These are phyloP conservation scores for Hipposideros larvatus DNA, from an alignment of 2,797 vertebrate genomes.

Conservation along the genomic window DNA sequence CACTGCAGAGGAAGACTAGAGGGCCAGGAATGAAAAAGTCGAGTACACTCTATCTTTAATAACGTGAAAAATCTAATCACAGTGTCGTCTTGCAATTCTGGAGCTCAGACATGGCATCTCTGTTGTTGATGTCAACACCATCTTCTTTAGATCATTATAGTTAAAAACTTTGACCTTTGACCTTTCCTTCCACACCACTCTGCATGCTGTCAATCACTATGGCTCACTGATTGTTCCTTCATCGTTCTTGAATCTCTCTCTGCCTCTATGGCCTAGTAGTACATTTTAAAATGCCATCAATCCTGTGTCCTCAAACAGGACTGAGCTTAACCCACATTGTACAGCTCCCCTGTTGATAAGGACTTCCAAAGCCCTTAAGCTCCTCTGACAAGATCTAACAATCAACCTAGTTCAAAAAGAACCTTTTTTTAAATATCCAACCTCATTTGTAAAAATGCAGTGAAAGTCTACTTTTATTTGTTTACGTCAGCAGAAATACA, in stretches of 20 bases:
- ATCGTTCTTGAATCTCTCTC: neutral
- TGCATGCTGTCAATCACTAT: neutral
- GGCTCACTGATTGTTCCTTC: neutral
- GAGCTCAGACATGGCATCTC: neutral
- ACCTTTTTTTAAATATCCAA: neutral
- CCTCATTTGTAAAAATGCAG: neutral
- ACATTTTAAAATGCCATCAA: neutral
- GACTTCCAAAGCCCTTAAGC: neutral
- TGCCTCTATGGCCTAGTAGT: neutral
- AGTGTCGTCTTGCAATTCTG: neutral
- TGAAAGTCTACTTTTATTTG: conserved; percentile 32
- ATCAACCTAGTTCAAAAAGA: neutral
- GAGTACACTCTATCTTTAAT: neutral
- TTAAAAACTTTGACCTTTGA: conserved; percentile 36
- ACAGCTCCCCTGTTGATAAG: neutral
- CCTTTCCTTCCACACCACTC: neutral
- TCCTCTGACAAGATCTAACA: neutral
- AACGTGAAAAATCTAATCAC: neutral
- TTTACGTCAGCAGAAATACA: conserved; percentile 48
- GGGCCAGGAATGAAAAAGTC: neutral
- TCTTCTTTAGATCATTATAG: neutral
- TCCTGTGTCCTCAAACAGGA: conserved; percentile 24
- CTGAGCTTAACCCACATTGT: neutral
- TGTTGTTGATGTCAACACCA: neutral
- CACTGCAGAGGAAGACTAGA: neutral